Conservation (phyloP, 2,797 vertebrate genomes). For the Enteromius viviparus region DNA sequence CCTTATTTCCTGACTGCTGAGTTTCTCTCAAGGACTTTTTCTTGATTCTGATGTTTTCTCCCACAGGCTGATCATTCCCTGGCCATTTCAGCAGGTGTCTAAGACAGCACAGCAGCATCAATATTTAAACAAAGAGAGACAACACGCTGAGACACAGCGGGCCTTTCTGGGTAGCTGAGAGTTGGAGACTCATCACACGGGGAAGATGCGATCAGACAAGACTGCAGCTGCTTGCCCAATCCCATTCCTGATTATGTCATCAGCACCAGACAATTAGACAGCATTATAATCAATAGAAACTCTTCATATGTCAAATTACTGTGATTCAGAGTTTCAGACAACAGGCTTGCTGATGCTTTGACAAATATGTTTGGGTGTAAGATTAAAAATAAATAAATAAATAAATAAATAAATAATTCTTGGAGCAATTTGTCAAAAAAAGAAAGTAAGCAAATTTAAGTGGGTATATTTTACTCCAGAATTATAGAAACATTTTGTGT, state of each 20-base stretch:
- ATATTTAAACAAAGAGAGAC: slow-evolving; percentile 55
- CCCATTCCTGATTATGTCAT: slow-evolving; percentile 18
- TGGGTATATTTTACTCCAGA: neutral
- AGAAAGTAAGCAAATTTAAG: neutral
- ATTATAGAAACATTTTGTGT: neutral
- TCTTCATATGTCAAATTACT: neutral
- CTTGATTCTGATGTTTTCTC: slow-evolving; percentile 12
- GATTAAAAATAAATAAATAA: neutral
- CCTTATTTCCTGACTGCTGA: slow-evolving; percentile 4
- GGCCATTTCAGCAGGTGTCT: slow-evolving; percentile 21
- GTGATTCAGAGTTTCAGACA: neutral
- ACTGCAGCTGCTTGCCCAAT: slow-evolving; percentile 3
- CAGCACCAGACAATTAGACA: neutral
- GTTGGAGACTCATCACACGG: slow-evolving; percentile 25
- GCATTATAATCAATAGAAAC: slow-evolving; percentile 3
- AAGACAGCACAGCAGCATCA: slow-evolving; percentile 43
- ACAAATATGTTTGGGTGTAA: neutral
- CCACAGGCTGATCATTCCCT: slow-evolving; percentile 3
- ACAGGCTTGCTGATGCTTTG: neutral
- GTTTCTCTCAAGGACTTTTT: slow-evolving; percentile 23
- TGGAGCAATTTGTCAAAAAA: neutral
- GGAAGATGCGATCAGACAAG: slow-evolving; percentile 32
- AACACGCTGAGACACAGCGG: slow-evolving; percentile 33
- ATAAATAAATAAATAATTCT: too few relatives aligned
- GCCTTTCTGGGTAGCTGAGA: slow-evolving; percentile 17